These are phyloP conservation scores for Tortrix viridana DNA, from an alignment of 2,888 invertebrate genomes.

Conservation along the genomic window DNA sequence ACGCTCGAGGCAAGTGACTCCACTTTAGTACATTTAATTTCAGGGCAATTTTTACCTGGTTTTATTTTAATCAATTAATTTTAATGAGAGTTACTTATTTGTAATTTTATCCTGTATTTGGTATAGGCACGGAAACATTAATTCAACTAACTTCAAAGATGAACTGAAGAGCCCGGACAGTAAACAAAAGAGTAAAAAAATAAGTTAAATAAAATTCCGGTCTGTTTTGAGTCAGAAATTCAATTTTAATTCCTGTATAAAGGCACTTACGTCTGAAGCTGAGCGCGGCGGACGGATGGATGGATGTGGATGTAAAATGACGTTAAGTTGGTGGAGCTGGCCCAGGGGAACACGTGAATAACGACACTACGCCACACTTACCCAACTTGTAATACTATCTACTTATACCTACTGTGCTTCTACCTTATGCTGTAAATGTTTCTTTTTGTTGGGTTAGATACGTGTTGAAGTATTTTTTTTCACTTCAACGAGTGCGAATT, in stretches of 20 bases:
- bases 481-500: too few relatives aligned
- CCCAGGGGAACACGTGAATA: conserved; percentile 25
- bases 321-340: conserved; percentile 10
- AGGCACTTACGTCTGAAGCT: conserved; percentile 7
- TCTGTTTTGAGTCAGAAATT: conserved; percentile 21
- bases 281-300: too few relatives aligned
- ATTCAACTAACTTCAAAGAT: conserved; percentile 22
- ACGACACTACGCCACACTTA: not conserved
- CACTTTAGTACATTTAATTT: too few relatives aligned
- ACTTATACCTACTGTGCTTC: not conserved
- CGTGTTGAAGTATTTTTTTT: too few relatives aligned
- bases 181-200: conserved; percentile 26
- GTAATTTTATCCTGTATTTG: not conserved
- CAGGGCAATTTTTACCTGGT: too few relatives aligned
- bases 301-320: not conserved
- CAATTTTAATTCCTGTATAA: conserved; percentile 12
- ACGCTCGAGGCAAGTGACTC: too few relatives aligned
- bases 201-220: conserved; percentile 25
- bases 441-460: too few relatives aligned
- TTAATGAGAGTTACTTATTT: too few relatives aligned
- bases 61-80: too few relatives aligned
- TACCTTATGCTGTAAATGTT: too few relatives aligned
- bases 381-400: not conserved
- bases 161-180: conserved; percentile 12
- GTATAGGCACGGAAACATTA: conserved; percentile 15